Conservation (phyloP, 2,888 invertebrate genomes). For the Scaptomyza flava region DNA sequence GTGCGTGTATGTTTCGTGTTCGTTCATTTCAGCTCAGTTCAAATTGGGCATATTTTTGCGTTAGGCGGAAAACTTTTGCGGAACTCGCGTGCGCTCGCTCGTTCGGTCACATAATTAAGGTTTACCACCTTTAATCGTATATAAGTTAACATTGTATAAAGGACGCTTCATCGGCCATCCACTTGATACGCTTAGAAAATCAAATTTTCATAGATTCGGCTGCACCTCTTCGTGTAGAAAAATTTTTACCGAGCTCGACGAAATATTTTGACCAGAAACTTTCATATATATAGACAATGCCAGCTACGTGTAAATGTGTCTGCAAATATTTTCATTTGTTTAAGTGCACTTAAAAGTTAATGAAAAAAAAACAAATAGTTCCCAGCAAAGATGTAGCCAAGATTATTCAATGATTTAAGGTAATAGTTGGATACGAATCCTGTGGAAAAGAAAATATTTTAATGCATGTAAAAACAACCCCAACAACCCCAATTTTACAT, state of each 20-base stretch:
- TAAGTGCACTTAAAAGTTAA: conserved; percentile 8
- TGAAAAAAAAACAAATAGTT: background rate
- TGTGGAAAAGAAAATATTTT: conserved; percentile 9
- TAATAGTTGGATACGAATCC: conserved; percentile 14
- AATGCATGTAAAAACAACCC: conserved; percentile 28
- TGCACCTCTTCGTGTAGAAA: background rate
- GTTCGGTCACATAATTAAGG: conserved; percentile 43
- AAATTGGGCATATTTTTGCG: conserved; percentile 66
- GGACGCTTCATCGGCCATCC: background rate
- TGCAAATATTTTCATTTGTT: background rate
- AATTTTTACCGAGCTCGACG: no score
- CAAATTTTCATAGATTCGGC: background rate
- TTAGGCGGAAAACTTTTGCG: conserved; percentile 61
- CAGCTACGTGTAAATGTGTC: background rate
- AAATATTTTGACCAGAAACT: no score
- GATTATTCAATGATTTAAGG: conserved; percentile 23
- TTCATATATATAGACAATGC: background rate
- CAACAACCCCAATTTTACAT: conserved; percentile 19
- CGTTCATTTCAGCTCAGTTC: conserved; percentile 62
- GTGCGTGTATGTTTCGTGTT: conserved; percentile 31
- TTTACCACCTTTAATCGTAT: conserved; percentile 10
- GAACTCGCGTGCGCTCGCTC: conserved; percentile 40
- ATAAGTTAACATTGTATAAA: background rate
- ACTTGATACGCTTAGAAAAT: background rate
- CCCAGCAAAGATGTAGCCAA: conserved; percentile 29